Evolutionary conservation across 2,113 vertebrate genomes (phyloP).

Genomic region (Leptobrachium ailaonicum): DNA sequence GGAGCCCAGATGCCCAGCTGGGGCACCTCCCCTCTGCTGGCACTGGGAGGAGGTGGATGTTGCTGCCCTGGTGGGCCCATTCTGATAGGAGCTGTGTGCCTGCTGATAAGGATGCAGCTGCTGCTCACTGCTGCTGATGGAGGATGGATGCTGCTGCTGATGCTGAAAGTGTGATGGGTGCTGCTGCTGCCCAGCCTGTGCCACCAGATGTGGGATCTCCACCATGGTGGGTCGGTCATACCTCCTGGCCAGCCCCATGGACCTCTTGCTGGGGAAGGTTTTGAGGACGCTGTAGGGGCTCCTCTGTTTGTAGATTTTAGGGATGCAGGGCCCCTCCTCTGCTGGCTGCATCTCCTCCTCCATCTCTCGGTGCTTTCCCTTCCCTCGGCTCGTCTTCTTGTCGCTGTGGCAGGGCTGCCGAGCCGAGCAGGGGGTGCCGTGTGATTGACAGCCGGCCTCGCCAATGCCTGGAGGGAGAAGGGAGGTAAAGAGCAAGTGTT

Average conservation of each 20-base stretch:
- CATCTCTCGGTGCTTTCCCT: conserved; percentile 67
- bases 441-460: conserved; percentile 83
- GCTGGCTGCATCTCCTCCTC: conserved; percentile 84
- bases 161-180: conserved; percentile 60
- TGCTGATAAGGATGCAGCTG: conserved; percentile 65
- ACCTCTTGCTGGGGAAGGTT: conserved; percentile 80
- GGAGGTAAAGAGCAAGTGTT: conserved; percentile 68
- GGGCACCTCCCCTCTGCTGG: conserved; percentile 58
- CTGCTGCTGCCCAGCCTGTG: conserved; percentile 68
- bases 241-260: conserved; percentile 73
- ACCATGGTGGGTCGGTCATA: conserved; percentile 86
- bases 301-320: conserved; percentile 85
- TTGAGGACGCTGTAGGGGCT: conserved; percentile 85
- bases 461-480: conserved; percentile 88
- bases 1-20: conserved; percentile 48
- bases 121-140: conserved; percentile 72
- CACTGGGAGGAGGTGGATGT: conserved; percentile 70
- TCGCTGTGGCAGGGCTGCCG: conserved; percentile 51
- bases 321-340: conserved; percentile 83
- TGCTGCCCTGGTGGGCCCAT: conserved; percentile 74
- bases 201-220: conserved; percentile 80
- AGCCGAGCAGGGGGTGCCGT: conserved; percentile 49
- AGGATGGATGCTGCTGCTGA: conserved; percentile 58
- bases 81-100: conserved; percentile 72
- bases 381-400: conserved; percentile 51